phyloP scores from a whole-genome alignment of 2,888 invertebrate genomes.

The Patella ulyssiponensis region DNA sequence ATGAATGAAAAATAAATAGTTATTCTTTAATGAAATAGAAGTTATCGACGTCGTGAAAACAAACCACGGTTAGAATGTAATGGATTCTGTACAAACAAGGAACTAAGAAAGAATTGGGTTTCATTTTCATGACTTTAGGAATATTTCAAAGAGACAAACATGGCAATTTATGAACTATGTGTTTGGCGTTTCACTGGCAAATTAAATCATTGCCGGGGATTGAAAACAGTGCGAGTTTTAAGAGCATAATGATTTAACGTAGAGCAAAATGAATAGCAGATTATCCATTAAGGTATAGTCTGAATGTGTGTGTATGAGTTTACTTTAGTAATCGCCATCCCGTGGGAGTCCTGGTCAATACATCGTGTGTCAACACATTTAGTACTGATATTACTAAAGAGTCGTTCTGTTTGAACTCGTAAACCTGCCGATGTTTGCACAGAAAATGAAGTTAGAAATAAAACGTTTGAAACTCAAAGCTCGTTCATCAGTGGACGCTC shows the following conservation, averaged over 20 bases:
- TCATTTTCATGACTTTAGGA: too few species aligned
- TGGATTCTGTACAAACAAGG: too few species aligned
- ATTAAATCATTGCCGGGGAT: neutral
- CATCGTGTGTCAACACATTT: neutral
- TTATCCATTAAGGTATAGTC: conserved; percentile 4
- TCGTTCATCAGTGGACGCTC: neutral
- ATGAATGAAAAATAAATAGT: too few species aligned
- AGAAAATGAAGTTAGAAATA: conserved; percentile 3
- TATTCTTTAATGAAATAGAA: too few species aligned
- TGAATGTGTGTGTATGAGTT: neutral
- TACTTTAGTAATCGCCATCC: conserved; percentile 8
- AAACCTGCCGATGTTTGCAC: conserved; percentile 1
- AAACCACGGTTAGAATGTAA: too few species aligned
- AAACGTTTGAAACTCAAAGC: neutral
- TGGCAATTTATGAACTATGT: neutral
- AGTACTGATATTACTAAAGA: neutral
- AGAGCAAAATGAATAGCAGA: neutral
- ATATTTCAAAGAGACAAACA: neutral
- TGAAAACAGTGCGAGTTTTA: neutral
- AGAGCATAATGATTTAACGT: neutral
- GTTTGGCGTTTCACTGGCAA: conserved; percentile 1
- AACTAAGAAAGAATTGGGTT: too few species aligned
- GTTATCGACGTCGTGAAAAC: too few species aligned
- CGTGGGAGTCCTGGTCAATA: neutral
- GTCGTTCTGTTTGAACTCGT: neutral